phyloP scores from a whole-genome alignment of 2,113 vertebrate genomes.

The Vulpes ferrilata region DNA sequence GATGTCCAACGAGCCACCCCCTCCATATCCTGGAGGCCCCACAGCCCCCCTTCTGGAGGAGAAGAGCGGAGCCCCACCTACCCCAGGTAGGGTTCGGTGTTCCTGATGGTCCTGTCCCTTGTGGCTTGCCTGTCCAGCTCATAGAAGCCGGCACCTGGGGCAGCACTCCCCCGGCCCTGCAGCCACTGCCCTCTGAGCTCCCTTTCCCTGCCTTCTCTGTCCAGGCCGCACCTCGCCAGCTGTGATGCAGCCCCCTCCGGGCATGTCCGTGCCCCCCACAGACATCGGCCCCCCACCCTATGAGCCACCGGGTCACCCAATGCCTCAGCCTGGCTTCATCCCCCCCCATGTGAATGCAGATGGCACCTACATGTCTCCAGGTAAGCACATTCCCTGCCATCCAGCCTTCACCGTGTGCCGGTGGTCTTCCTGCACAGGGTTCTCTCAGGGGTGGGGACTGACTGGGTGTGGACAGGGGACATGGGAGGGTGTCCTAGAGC shows the following conservation, averaged over 20 bases:
- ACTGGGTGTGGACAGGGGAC: not conserved
- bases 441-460: not conserved
- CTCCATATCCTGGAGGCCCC: conserved; percentile 96
- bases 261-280: conserved; percentile 91
- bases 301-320: conserved; percentile 90
- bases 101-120: not conserved
- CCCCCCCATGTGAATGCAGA: conserved; percentile 94
- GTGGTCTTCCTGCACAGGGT: not conserved
- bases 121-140: not conserved
- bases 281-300: conserved; percentile 97
- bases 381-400: conserved; percentile 76
- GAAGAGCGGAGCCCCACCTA: conserved; percentile 91
- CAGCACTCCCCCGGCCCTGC: not conserved
- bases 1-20: conserved; percentile 97
- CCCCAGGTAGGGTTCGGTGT: conserved; percentile 86
- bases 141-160: not conserved
- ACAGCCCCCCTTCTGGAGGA: conserved; percentile 94
- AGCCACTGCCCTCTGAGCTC: not conserved
- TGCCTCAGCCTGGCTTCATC: conserved; percentile 91
- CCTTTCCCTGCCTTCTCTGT: conserved; percentile 45
- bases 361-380: conserved; percentile 88
- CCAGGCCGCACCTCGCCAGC: conserved; percentile 86
- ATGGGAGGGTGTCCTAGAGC: not conserved
- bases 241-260: conserved; percentile 89
- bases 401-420: fast-evolving